phyloP scores from a whole-genome alignment of 2,888 invertebrate species.

The Gymnoscelis rufifasciata region DNA sequence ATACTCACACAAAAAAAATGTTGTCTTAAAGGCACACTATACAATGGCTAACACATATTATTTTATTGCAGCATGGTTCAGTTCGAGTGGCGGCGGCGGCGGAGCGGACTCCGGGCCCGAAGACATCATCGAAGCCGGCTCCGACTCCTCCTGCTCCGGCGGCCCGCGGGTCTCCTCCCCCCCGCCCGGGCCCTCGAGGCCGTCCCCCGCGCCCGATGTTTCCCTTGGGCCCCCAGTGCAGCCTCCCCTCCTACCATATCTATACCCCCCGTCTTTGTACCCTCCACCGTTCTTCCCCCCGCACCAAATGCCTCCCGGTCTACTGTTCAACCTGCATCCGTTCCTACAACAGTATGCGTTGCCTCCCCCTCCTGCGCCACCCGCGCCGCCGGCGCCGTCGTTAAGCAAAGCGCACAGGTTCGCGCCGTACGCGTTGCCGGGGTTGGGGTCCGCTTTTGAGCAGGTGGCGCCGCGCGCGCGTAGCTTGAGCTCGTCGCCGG shows the following conservation, averaged over 20 bases:
- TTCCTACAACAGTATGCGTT: constrained; percentile 92
- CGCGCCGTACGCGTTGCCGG: constrained; percentile 92
- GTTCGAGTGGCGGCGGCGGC: constrained; percentile 80
- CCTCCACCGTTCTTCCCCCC: constrained; percentile 87
- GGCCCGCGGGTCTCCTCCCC: constrained; percentile 77
- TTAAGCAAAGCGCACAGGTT: constrained; percentile 86
- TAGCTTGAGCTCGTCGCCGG: constrained; percentile 81
- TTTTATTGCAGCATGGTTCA: constrained; percentile 79
- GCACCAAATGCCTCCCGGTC: constrained; percentile 87
- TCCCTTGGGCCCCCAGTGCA: constrained; percentile 96
- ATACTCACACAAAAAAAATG: no score
- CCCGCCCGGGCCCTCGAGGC: constrained; percentile 77
- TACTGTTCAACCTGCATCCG: constrained; percentile 93
- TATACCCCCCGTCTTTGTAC: constrained; percentile 94
- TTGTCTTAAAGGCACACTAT: no score
- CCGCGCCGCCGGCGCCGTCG: constrained; percentile 82
- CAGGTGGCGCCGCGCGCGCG: constrained; percentile 89
- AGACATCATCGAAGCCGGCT: constrained; percentile 82
- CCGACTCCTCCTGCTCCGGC: constrained; percentile 87
- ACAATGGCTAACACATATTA: constrained; percentile 2
- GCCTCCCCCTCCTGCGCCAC: constrained; percentile 82
- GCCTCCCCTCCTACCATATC: constrained; percentile 94
- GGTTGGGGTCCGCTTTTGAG: constrained; percentile 90
- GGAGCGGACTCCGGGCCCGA: constrained; percentile 80
- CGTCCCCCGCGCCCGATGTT: constrained; percentile 93